phyloP scores from a whole-genome alignment of 2,113 vertebrate genomes.

The Eudyptes chrysolophus region DNA sequence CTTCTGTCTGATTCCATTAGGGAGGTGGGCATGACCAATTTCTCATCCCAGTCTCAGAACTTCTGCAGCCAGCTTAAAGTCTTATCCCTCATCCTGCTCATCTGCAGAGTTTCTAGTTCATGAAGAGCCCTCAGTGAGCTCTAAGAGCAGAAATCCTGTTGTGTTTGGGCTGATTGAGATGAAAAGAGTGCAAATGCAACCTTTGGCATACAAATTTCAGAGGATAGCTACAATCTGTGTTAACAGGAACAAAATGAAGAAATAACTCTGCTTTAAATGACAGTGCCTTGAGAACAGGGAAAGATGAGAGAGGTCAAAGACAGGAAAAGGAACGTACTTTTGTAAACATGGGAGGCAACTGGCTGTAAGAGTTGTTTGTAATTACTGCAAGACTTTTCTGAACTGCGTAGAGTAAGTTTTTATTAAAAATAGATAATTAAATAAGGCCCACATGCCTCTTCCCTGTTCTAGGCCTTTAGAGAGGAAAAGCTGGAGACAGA shows the following conservation, averaged over 20 bases:
- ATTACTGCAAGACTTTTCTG: background rate
- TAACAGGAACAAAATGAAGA: background rate
- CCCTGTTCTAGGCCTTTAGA: background rate
- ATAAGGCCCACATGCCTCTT: background rate
- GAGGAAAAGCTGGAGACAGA: background rate
- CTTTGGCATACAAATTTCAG: background rate
- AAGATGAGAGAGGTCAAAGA: background rate
- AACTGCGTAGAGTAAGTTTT: background rate
- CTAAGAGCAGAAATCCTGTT: background rate
- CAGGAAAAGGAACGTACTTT: background rate
- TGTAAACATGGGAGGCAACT: background rate
- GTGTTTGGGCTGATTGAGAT: background rate
- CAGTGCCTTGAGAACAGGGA: background rate
- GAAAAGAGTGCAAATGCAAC: background rate
- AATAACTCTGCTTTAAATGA: background rate
- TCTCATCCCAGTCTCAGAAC: background rate
- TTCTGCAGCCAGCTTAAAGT: background rate
- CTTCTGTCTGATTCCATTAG: background rate
- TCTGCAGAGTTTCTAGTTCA: background rate
- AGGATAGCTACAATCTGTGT: background rate
- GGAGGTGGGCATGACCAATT: background rate
- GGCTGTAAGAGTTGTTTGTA: background rate
- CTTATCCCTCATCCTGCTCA: background rate
- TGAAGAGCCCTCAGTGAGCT: background rate
- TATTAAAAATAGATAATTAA: background rate